Evolutionary conservation across 2,113 vertebrate genomes (phyloP).

Genomic region (Panurus biarmicus): DNA sequence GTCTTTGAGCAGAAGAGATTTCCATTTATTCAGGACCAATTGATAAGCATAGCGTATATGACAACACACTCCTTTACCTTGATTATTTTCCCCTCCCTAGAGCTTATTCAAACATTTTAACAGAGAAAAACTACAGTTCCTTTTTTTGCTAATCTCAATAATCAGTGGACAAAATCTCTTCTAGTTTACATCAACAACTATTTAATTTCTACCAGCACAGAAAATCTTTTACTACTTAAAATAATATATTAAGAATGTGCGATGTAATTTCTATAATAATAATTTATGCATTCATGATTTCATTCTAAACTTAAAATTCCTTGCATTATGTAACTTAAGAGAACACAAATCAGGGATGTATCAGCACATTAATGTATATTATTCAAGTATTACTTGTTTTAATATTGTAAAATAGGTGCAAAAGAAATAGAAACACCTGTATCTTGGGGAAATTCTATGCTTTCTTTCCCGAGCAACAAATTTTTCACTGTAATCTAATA

Average conservation of each 20-base stretch:
- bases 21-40: neutral
- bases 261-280: neutral
- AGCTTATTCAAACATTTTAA: neutral
- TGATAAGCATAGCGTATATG: neutral
- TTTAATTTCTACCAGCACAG: neutral
- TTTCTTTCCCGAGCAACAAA: neutral
- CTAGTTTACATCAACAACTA: neutral
- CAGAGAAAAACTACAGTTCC: neutral
- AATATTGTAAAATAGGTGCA: neutral
- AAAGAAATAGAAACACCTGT: neutral
- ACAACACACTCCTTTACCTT: neutral
- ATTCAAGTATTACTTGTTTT: neutral
- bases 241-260: neutral
- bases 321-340: neutral
- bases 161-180: neutral
- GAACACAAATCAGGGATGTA: neutral
- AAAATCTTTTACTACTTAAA: neutral
- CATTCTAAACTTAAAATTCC: neutral
- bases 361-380: neutral
- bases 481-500: neutral
- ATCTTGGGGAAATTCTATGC: neutral
- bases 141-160: neutral
- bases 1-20: neutral
- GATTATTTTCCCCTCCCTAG: neutral
- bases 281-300: neutral